Conservation (phyloP, 2,888 invertebrate species). For the Eristalis tenax region DNA sequence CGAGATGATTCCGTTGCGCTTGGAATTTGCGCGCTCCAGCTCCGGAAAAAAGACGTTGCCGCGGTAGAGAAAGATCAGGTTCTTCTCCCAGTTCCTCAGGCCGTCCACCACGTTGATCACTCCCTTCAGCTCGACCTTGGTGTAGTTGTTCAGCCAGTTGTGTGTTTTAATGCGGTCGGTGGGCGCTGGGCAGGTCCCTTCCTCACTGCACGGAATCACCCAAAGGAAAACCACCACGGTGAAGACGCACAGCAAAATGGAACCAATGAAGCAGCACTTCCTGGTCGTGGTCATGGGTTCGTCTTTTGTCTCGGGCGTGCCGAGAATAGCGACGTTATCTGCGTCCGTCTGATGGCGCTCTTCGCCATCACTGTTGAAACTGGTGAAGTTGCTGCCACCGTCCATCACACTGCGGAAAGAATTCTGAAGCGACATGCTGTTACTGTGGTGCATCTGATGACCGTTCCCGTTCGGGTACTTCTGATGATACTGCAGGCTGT, state of each 20-base stretch:
- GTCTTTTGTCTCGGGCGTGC: slow-evolving; percentile 81
- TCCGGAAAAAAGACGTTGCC: slow-evolving; percentile 85
- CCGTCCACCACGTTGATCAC: slow-evolving; percentile 87
- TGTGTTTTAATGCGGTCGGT: slow-evolving; percentile 84
- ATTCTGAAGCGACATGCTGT: slow-evolving; percentile 75
- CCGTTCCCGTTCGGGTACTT: slow-evolving; percentile 53
- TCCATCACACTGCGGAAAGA: slow-evolving; percentile 79
- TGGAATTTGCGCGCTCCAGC: slow-evolving; percentile 80
- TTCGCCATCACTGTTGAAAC: slow-evolving; percentile 79
- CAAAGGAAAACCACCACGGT: slow-evolving; percentile 89
- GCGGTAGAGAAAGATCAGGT: slow-evolving; percentile 88
- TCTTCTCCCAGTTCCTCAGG: slow-evolving; percentile 85
- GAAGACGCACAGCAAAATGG: slow-evolving; percentile 87
- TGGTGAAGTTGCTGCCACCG: slow-evolving; percentile 77
- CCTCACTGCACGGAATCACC: slow-evolving; percentile 88
- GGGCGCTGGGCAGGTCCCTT: slow-evolving; percentile 84
- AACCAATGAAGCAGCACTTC: slow-evolving; percentile 86
- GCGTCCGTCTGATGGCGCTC: slow-evolving; percentile 77
- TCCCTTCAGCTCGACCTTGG: slow-evolving; percentile 87
- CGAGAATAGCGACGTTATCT: slow-evolving; percentile 80
- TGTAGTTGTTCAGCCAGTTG: slow-evolving; percentile 87
- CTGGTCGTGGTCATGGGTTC: slow-evolving; percentile 86
- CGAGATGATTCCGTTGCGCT: slow-evolving; percentile 85
- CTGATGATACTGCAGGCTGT: slow-evolving; percentile 63
- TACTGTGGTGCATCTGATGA: slow-evolving; percentile 61